Evolutionary conservation across 23 tunicate genomes (phyloP).

Genomic region (Phallusia fumigata): DNA sequence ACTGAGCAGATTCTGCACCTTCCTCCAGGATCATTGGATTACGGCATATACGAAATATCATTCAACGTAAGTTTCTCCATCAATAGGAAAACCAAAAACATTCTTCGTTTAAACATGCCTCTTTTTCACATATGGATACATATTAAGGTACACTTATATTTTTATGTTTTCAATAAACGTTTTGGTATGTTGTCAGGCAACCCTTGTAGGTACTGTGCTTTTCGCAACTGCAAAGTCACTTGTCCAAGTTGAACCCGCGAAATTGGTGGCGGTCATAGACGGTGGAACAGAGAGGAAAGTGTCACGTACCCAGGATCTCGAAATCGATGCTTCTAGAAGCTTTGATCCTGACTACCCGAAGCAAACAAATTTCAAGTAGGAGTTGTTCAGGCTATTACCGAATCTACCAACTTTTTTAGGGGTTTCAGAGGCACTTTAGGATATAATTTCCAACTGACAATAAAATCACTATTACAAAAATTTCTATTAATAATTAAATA

Average conservation of each 20-base stretch:
- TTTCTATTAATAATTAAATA: no score
- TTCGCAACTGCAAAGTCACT: not conserved
- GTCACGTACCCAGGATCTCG: constrained; percentile 26
- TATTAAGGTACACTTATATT: not conserved
- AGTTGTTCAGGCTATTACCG: no score
- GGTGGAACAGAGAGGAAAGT: constrained; percentile 27
- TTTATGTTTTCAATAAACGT: not conserved
- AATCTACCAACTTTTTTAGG: no score
- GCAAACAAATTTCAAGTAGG: not conserved
- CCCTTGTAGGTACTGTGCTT: constrained; percentile 34
- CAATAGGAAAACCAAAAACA: not conserved
- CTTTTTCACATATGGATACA: not conserved
- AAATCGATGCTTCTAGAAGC: constrained; percentile 53
- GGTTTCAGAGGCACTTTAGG: no score
- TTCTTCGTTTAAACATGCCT: not conserved
- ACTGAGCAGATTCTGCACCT: constrained; percentile 19
- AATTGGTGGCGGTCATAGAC: constrained; percentile 19
- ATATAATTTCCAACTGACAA: no score
- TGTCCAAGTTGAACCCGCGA: constrained; percentile 5
- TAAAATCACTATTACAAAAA: no score
- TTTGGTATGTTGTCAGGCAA: no score
- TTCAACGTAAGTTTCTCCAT: constrained; percentile 29
- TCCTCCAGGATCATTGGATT: constrained; percentile 17
- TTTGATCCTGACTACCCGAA: constrained; percentile 34
- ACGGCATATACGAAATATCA: constrained; percentile 23